Evolutionary conservation across 2,888 invertebrate species (phyloP), one percentile per base, ranked within the genome.

Genomic region (Beris chalybata): DNA sequence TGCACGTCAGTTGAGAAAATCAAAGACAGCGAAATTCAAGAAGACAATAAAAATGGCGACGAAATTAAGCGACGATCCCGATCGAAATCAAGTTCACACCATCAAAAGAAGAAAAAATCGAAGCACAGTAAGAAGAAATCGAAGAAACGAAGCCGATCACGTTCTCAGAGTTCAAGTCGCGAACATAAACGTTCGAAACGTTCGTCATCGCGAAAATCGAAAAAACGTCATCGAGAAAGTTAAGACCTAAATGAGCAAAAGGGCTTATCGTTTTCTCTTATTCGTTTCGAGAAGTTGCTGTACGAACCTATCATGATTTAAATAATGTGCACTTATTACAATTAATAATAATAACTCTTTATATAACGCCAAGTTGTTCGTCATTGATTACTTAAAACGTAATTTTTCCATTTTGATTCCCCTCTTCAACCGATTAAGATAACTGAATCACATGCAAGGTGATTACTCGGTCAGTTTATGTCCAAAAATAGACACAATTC

Each of bases 41-140:
- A 7, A 7, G 38, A 38, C 22, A 29, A 29, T 32, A 31, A 53
- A 31, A 53, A 3, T 7, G 9, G 9, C 53, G 31, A 30, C 15
- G 43, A 13, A 38, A 50, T 29, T 4, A 59, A 45, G 43, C 64
- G 43, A 47, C 29, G 69, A 66, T 56, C 70, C 43, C 61, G 65
- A 38, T 65, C 65, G 7, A 13, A 47, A 64, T 38, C 58, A 45
- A 64, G 63, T 54, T 66, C 66, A 7, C 68, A 59, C 45, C 57
- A 57, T 44, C 47, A 38, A 53, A 71, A 67, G 68, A 45, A 71
- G 68, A 73, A 75, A 61, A 74, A 74, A 68, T 73, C 73, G n/a
- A 73, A 74, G 56, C 71, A 72, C 55, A 69, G 66, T 43, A 76
- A 76, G 68, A 75, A 74, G 64, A 76, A 76, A 65, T 71, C 73